These are phyloP conservation scores for Takifugu flavidus DNA, from an alignment of 2,113 vertebrate species.

Conservation along the genomic window DNA sequence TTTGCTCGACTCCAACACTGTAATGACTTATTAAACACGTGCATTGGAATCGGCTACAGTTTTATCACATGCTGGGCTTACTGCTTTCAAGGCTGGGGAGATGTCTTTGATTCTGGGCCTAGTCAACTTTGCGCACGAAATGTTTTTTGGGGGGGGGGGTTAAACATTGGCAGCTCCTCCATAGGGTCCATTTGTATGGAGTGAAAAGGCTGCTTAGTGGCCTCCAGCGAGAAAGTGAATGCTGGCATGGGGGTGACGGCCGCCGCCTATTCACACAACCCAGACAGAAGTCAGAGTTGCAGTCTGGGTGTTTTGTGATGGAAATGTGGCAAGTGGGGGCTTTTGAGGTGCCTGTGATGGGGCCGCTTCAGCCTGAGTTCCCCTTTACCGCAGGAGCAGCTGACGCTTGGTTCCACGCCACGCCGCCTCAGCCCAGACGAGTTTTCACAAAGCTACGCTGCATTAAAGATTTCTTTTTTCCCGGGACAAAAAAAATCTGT, in stretches of 20 bases:
- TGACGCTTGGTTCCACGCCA: constrained; percentile 33
- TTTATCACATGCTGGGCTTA: constrained; percentile 5
- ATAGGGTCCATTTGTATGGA: constrained; percentile 44
- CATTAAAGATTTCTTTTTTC: no score
- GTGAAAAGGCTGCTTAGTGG: constrained; percentile 59
- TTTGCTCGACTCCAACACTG: constrained; percentile 1
- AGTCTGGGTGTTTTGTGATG: constrained; percentile 79
- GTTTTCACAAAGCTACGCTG: constrained; percentile 1
- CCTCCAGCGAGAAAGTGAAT: constrained; percentile 55
- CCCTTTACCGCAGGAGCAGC: constrained; percentile 53
- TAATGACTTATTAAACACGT: constrained; percentile 10
- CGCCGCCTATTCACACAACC: constrained; percentile 63
- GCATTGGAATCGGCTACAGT: constrained; percentile 28
- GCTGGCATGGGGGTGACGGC: constrained; percentile 55
- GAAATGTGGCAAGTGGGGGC: constrained; percentile 72
- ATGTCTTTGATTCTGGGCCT: constrained; percentile 29
- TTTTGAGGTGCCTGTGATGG: constrained; percentile 62
- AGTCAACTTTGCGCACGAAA: constrained; percentile 51
- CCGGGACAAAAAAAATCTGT: no score
- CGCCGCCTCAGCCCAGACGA: constrained; percentile 10
- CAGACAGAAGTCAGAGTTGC: constrained; percentile 76
- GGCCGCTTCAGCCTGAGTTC: constrained; percentile 41
- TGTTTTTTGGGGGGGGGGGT: constrained; percentile 38
- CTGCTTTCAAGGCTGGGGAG: constrained; percentile 7
- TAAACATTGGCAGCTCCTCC: constrained; percentile 57